Conservation (phyloP, 2,797 vertebrate genomes). For the Gastrophryne carolinensis region DNA sequence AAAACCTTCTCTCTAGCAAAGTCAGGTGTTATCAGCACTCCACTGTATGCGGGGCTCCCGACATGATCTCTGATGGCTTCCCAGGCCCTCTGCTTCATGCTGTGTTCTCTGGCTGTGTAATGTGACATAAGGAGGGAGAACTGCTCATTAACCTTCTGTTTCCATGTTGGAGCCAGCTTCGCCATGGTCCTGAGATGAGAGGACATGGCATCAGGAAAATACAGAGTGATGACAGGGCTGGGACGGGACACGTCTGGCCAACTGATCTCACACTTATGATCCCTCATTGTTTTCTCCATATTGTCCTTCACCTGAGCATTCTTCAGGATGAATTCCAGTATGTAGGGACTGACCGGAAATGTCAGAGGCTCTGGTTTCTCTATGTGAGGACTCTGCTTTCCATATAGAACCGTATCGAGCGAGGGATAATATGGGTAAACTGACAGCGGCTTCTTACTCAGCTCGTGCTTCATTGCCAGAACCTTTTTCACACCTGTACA, state of each 20-base stretch:
- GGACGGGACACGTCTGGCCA: conserved; percentile 57
- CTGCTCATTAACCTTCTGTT: conserved; percentile 17
- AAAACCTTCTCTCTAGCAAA: conserved; percentile 55
- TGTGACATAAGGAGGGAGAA: conserved; percentile 67
- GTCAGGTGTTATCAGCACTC: conserved; percentile 60
- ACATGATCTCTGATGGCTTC: conserved; percentile 57
- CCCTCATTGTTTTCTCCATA: conserved; percentile 70
- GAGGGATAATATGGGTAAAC: conserved; percentile 76
- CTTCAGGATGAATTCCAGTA: conserved; percentile 72
- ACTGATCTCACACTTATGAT: conserved; percentile 66
- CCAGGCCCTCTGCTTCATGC: conserved; percentile 62
- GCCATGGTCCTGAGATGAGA: conserved; percentile 59
- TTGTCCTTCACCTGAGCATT: conserved; percentile 56
- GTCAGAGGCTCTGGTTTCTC: conserved; percentile 73
- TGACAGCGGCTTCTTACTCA: conserved; percentile 64
- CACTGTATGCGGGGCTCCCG: conserved; percentile 44
- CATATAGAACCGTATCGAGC: conserved; percentile 74
- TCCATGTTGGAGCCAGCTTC: conserved; percentile 70
- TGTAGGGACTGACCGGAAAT: conserved; percentile 60
- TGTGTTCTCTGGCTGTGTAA: conserved; percentile 62
- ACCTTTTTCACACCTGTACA: conserved; percentile 69
- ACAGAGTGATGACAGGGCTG: conserved; percentile 61
- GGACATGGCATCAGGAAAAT: conserved; percentile 66
- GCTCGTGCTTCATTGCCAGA: conserved; percentile 62
- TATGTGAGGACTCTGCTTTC: conserved; percentile 71